Conservation (phyloP, 2,113 vertebrate genomes). For the Anoplopoma fimbria region DNA sequence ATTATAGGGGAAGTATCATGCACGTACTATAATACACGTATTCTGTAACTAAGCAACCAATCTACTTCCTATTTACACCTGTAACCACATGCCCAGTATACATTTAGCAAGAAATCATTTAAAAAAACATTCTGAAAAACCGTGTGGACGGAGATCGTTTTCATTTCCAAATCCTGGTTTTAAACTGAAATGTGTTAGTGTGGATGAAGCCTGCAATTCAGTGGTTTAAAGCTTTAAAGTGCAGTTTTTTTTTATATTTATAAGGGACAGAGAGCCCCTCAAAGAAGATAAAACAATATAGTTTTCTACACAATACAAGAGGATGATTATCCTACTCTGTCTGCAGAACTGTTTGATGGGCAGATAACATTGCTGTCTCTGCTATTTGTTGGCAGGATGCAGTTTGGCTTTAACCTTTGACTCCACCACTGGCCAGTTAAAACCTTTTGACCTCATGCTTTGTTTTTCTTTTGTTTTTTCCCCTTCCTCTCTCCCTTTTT, state of each 20-base stretch:
- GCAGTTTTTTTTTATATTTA: neutral
- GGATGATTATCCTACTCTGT: neutral
- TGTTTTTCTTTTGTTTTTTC: slow-evolving; percentile 29
- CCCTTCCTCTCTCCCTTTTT: slow-evolving; percentile 15
- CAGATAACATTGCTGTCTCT: slow-evolving; percentile 14
- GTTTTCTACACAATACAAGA: too few relatives aligned
- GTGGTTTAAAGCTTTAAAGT: neutral
- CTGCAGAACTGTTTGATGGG: slow-evolving; percentile 9
- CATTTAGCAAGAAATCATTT: too few relatives aligned
- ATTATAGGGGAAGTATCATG: too few relatives aligned
- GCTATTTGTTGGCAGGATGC: slow-evolving; percentile 60
- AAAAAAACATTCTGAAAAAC: too few relatives aligned
- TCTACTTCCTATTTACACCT: too few relatives aligned
- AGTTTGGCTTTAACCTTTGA: slow-evolving; percentile 57
- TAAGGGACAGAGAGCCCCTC: neutral
- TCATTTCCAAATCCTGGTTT: too few relatives aligned
- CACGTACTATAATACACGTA: too few relatives aligned
- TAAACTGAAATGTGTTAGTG: too few relatives aligned
- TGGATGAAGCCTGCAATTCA: too few relatives aligned
- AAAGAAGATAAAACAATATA: neutral
- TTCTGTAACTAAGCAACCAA: too few relatives aligned
- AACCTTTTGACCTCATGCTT: slow-evolving; percentile 49
- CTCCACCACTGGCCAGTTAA: slow-evolving; percentile 42
- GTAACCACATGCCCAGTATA: too few relatives aligned
- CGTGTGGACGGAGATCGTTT: too few relatives aligned